Conservation (phyloP, 2,888 invertebrate species). For the Ypsolopha scabrella region DNA sequence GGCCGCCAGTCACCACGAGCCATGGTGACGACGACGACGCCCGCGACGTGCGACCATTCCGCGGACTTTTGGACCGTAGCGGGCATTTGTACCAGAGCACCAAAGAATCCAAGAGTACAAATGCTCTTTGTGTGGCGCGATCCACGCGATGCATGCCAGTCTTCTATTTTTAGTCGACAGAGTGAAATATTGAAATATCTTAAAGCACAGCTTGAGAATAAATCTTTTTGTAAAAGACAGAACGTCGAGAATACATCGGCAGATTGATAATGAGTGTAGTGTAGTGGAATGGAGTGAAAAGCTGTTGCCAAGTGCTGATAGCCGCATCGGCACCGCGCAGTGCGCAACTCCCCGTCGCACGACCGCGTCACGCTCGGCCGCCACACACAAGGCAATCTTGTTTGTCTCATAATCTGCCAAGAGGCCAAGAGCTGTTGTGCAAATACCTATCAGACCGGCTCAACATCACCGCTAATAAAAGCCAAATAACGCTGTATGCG, state of each 20-base stretch:
- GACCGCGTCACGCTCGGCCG: slow-evolving; percentile 42
- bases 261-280: neutral
- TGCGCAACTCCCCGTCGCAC: slow-evolving; percentile 66
- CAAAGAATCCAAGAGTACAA: slow-evolving; percentile 20
- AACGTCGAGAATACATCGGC: neutral
- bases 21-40: slow-evolving; percentile 48
- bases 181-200: neutral
- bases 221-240: neutral
- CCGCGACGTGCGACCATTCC: slow-evolving; percentile 27
- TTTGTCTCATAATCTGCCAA: slow-evolving; percentile 11
- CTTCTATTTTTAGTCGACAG: neutral
- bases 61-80: slow-evolving; percentile 19
- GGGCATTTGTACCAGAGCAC: slow-evolving; percentile 45
- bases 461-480: slow-evolving; percentile 8
- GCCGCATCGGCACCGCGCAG: slow-evolving; percentile 63
- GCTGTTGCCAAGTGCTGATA: slow-evolving; percentile 19
- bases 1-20: neutral
- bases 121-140: neutral
- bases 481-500: slow-evolving; percentile 13
- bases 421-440: slow-evolving; percentile 10
- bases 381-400: slow-evolving; percentile 26
- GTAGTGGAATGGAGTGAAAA: slow-evolving; percentile 1
- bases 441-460: slow-evolving; percentile 16
- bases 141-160: neutral
- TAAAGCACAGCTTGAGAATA: neutral